Percentiles rank a stretch among this genome's conserved stretches.
Conservation (phyloP, 2,113 vertebrate genomes). For the Thinocorus orbignyianus region DNA sequence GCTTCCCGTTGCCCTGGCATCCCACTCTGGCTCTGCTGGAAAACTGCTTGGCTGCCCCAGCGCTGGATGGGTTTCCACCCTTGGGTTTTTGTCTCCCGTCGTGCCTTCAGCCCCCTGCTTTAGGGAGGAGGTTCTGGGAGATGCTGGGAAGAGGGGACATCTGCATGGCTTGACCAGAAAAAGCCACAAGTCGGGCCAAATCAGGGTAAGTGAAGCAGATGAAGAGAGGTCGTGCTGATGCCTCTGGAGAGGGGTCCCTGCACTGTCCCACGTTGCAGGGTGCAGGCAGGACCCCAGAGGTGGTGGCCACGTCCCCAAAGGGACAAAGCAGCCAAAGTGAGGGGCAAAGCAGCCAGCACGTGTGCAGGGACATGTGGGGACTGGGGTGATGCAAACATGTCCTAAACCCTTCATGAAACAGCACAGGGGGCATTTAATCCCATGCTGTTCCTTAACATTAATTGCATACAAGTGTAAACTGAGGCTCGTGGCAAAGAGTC, state of each 20-base stretch:
- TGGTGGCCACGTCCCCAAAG: not conserved
- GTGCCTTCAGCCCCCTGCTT: not conserved
- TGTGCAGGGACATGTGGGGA: accelerated
- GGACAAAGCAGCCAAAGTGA: not conserved
- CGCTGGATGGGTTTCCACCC: not conserved
- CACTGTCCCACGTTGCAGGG: accelerated
- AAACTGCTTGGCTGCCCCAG: not conserved
- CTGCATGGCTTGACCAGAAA: too few relatives aligned
- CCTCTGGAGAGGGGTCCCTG: not conserved
- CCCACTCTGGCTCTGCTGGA: accelerated
- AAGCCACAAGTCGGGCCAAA: not conserved
- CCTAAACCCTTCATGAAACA: not conserved
- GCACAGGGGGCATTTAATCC: accelerated
- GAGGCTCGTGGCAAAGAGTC: accelerated
- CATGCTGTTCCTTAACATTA: accelerated
- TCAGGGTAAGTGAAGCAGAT: not conserved
- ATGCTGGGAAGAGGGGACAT: not conserved
- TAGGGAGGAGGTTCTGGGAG: not conserved
- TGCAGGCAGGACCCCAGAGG: not conserved
- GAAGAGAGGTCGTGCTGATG: not conserved
- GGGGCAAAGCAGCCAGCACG: not conserved
- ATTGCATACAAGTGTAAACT: accelerated
- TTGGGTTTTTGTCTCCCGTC: accelerated
- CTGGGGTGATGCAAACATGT: not conserved
- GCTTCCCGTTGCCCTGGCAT: not conserved